Conservation (phyloP, 2,113 vertebrate genomes). For the Microcebus tavaratra region DNA sequence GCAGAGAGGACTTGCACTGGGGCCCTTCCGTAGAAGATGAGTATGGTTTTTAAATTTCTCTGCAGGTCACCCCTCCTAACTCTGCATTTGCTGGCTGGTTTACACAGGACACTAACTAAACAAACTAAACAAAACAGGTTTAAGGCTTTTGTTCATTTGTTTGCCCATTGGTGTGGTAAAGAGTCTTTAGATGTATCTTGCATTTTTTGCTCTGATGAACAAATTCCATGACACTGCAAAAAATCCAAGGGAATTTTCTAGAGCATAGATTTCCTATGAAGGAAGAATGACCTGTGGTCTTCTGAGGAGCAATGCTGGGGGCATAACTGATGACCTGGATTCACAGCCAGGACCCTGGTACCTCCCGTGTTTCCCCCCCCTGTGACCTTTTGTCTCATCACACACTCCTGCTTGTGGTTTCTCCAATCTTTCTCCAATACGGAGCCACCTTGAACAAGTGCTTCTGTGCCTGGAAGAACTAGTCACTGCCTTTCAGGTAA, state of each 20-base stretch:
- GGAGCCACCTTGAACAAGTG: no score
- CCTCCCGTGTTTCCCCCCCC: no score
- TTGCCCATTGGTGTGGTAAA: conserved; percentile 15
- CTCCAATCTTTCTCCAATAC: not conserved
- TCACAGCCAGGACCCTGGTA: rapidly evolving
- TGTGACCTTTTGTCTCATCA: not conserved
- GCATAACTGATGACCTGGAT: not conserved
- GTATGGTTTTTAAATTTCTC: not conserved
- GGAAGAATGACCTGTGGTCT: not conserved
- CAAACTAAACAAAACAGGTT: not conserved
- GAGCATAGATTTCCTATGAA: not conserved
- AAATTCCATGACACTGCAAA: not conserved
- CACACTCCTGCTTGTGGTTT: not conserved
- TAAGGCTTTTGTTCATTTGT: conserved; percentile 3
- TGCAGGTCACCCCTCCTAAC: not conserved
- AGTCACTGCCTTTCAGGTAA: no score
- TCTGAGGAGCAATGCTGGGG: not conserved
- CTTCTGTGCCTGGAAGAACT: no score
- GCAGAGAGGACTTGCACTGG: not conserved
- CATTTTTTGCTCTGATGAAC: not conserved
- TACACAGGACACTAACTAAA: not conserved
- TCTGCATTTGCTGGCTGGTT: not conserved
- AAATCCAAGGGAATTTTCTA: not conserved
- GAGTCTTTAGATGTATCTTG: not conserved
- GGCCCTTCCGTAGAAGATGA: not conserved